These are phyloP conservation scores for Drosophila meridionalis DNA, from an alignment of 2,888 invertebrate species.

Conservation along the genomic window DNA sequence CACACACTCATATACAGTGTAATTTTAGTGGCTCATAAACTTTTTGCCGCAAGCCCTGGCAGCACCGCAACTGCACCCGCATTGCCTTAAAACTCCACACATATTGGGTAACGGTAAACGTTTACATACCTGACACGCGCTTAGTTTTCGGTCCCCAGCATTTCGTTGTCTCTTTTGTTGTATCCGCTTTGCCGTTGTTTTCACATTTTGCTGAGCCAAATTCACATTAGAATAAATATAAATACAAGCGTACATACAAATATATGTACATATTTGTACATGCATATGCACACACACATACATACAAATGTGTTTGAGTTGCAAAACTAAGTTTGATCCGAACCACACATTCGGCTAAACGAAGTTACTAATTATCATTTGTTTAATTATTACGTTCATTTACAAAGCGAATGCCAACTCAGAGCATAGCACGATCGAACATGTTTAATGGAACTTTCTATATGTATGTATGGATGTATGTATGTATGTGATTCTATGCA, in stretches of 20 bases:
- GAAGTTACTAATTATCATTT: not conserved
- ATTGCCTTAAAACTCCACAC: not conserved
- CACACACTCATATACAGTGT: not conserved
- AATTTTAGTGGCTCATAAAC: conserved; percentile 22
- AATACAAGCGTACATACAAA: not conserved
- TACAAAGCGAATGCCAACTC: not conserved
- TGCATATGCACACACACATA: not conserved
- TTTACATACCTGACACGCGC: conserved; percentile 41
- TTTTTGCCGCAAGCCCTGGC: conserved; percentile 8
- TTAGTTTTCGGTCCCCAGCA: conserved; percentile 36
- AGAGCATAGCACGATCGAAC: not conserved
- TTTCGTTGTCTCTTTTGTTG: conserved; percentile 40
- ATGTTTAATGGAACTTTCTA: not conserved
- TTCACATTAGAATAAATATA: conserved; percentile 6
- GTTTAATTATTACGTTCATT: not conserved
- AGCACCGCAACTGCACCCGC: conserved; percentile 2
- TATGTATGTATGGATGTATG: not conserved
- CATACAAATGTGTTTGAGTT: not conserved
- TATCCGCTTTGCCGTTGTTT: conserved; percentile 11
- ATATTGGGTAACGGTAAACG: conserved; percentile 15
- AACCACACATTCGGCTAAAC: not conserved
- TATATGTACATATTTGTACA: not conserved
- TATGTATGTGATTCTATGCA: not conserved
- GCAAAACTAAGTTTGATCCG: not conserved
- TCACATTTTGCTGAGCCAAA: conserved; percentile 7